Percentiles rank a stretch among this genome's conserved stretches.
Evolutionary conservation across 2,113 vertebrate genomes (phyloP).

Genomic region (Pelecanus crispus): DNA sequence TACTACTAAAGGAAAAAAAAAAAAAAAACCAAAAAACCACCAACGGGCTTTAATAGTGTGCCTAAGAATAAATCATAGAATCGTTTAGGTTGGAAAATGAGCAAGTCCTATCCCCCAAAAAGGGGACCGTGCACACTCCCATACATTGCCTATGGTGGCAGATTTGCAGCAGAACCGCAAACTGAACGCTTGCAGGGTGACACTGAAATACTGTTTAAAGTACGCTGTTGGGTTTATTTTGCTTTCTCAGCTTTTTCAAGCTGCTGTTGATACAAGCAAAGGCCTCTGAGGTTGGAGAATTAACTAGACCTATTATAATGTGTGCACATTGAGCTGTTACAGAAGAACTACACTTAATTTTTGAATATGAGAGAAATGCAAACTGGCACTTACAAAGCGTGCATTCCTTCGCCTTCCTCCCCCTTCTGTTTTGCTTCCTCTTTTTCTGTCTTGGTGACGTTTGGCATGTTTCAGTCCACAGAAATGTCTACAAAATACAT

Average conservation of each 20-base stretch:
- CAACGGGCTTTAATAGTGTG: background rate
- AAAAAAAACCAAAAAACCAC: too few relatives aligned
- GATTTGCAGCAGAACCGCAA: background rate
- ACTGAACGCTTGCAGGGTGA: background rate
- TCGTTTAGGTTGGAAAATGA: too few relatives aligned
- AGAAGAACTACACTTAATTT: background rate
- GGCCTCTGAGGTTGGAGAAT: background rate
- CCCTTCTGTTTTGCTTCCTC: background rate
- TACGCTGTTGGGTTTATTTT: background rate
- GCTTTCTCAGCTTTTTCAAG: background rate
- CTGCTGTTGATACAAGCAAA: background rate
- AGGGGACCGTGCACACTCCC: background rate
- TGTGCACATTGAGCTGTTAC: background rate
- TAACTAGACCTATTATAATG: background rate
- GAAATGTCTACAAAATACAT: background rate
- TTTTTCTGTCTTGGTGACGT: background rate
- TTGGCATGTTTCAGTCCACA: background rate
- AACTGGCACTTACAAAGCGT: background rate
- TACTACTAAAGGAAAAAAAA: background rate
- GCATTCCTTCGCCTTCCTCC: background rate
- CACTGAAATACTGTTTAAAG: background rate
- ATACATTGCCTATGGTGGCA: background rate
- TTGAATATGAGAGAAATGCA: background rate
- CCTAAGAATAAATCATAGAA: background rate
- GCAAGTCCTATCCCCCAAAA: background rate